Evolutionary conservation across 2,113 vertebrate genomes (phyloP), one percentile per base, ranked within the genome.

Genomic region (Meleagris gallopavo): DNA sequence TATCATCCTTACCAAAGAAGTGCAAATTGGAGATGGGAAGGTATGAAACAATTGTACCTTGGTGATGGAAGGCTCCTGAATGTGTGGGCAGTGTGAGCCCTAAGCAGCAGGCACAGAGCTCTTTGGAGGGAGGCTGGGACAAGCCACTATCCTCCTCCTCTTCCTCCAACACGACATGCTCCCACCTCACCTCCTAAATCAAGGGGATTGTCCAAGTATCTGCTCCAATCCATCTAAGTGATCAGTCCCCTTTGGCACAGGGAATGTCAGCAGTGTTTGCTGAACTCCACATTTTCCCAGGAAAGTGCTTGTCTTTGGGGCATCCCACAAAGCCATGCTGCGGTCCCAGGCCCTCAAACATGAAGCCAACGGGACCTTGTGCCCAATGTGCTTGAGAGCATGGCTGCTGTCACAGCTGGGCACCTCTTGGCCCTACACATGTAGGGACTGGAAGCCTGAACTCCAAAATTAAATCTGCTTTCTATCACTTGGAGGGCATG

Each of bases 1-100:
- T 80, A 32, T 75, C 87, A 57, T 57, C 69, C 72, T 71, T 65
- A 78, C 74, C 75, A 58, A 67, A 88, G 79, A 85, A 84, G 90
- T 69, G 87, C 60, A 84, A 93, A 88, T 81, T 66, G 58, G 90
- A 84, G 75, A 88, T 34, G 65, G 79, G 65, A 77, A 88, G 87
- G 87, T 76, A 80, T 17, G 83, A 85, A 87, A 93, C 17, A 66
- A 75, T 88, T 74, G 29, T 64, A 74, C 90, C 79, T 88, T 34
- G 46, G 79, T 41, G 13, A 43, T 46, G 45, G 75, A 65, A 93
- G 29, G 54, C 87, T 90, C 83, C 45, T 81, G 22, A 30, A 55
- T 27, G 36, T 46, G 69, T 45, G 58, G 72, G 41, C 4, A 0
- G 80, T 50, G 46, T 0, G 17, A 85, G 45, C 1, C 2, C 45